Evolutionary conservation across 2,797 vertebrate genomes (phyloP).

Genomic region (Hirundo rustica): DNA sequence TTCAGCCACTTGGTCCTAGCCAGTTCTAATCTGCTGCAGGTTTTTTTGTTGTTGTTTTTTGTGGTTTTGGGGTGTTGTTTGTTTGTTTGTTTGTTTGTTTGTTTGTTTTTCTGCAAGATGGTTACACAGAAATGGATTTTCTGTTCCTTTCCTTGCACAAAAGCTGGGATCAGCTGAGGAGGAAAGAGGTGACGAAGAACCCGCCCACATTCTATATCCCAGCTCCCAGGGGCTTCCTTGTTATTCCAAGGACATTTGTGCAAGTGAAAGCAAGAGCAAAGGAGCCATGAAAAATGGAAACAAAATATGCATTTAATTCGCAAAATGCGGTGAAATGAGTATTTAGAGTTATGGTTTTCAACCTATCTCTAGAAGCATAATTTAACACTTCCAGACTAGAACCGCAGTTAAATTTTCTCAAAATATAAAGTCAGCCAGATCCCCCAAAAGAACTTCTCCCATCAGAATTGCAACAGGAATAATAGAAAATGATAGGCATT

Average conservation of each 20-base stretch:
- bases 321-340: background rate
- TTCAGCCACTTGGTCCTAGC: background rate
- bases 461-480: background rate
- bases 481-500: background rate
- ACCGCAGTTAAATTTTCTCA: fast-evolving
- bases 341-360: background rate
- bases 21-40: background rate
- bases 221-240: background rate
- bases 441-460: background rate
- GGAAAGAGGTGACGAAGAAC: background rate
- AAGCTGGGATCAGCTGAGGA: background rate
- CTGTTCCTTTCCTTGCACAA: background rate
- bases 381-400: background rate
- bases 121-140: background rate
- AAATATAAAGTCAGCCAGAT: background rate
- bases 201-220: fast-evolving
- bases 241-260: background rate
- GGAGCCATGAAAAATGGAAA: background rate
- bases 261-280: background rate
- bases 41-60: background rate
- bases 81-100: too few relatives aligned
- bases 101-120: background rate
- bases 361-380: background rate
- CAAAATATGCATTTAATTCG: background rate
- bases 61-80: too few relatives aligned